Evolutionary conservation across 2,797 vertebrate species (phyloP), one percentile per base, ranked within the genome.

Genomic region (Betta splendens): DNA sequence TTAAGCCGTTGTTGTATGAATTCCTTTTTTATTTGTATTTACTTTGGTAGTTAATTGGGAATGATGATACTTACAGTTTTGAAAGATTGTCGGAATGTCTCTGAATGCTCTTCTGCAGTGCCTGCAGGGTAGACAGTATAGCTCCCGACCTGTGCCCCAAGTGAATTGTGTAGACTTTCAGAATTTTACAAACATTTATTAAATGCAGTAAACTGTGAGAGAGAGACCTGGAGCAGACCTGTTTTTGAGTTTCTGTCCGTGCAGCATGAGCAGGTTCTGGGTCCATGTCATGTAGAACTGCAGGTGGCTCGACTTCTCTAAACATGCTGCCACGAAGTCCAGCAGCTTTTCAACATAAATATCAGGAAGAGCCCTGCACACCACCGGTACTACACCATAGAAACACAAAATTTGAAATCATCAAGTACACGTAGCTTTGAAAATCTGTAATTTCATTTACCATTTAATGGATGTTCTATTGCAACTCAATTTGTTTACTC

Each of bases 211-310:
- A 49, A 23, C 44, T 22, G 4, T 12, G n/a, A n/a, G n/a, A n/a
- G n/a, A n/a, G n/a, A n/a, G n/a, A n/a, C n/a, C n/a, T n/a, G n/a
- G n/a, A n/a, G n/a, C n/a, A n/a, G 1, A 98, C 97, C 95, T 94
- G 83, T 90, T 90, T 86, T 99, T 99, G 32, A 98, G 89, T 49
- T 92, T 94, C 77, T 95, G 95, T 13, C 95, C 95, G 0, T 99
- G 94, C 45, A 91, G 78, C 85, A 93, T 91, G 4, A 99, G 94
- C 74, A 99, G 72, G 20, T 72, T 93, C 73, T 94, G 92, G 4
- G 93, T 88, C 98, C 98, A 99, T 1, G 74, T 86, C 40, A 99
- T 92, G 83, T 96, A 98, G 89, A 99, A 99, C 69, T 99, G 94
- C 51, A 99, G 88, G 66, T 99, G 98, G 32, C 86, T 85, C 0